phyloP scores from a whole-genome alignment of 2,113 vertebrate genomes.

The Pan troglodytes region DNA sequence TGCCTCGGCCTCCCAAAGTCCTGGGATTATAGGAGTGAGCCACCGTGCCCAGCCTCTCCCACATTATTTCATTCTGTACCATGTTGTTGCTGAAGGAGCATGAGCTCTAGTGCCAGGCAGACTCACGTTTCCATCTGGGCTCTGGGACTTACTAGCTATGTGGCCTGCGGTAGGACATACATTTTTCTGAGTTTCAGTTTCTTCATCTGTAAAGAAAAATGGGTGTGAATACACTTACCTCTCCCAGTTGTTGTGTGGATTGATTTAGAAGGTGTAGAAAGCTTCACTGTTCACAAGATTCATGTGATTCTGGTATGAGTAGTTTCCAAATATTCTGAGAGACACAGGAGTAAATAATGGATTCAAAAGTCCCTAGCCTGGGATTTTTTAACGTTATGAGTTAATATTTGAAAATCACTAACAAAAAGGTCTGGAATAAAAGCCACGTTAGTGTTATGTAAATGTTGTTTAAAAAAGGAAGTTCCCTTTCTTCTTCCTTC shows the following conservation, averaged over 20 bases:
- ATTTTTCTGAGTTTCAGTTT: not conserved
- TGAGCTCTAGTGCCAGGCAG: not conserved
- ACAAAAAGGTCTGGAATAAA: not conserved
- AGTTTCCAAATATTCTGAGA: constrained; percentile 4
- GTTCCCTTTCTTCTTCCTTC: not conserved
- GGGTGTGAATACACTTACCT: not conserved
- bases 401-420: constrained; percentile 41
- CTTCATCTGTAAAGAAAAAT: not conserved
- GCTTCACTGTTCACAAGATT: not conserved
- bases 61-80: not conserved
- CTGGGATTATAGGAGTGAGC: too few species aligned
- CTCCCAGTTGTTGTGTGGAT: not conserved
- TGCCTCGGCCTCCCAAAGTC: too few species aligned
- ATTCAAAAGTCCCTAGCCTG: not conserved
- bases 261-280: not conserved
- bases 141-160: not conserved
- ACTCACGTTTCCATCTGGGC: not conserved
- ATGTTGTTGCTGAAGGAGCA: not conserved
- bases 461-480: not conserved
- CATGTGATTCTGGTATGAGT: not conserved
- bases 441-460: not conserved
- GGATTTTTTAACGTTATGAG: not conserved
- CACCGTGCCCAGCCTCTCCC: too few species aligned
- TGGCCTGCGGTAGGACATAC: rapidly evolving
- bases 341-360: not conserved